Percentiles rank a stretch among this genome's conserved stretches.
Conservation (phyloP, 2,888 invertebrate species). For the Pollenia griseotomentosa region DNA sequence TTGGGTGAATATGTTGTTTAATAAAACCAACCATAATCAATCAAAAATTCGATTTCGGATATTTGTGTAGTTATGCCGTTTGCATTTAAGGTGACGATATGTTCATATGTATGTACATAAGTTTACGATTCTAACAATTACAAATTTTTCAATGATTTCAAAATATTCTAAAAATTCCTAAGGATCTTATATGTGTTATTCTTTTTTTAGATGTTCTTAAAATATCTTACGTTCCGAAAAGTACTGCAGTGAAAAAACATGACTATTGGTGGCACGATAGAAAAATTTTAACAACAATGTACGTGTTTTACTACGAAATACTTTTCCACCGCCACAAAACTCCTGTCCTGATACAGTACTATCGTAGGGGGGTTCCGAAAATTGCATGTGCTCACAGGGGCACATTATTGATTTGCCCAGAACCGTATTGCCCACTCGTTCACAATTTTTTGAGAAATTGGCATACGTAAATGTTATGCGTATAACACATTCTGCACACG, state of each 20-base stretch:
- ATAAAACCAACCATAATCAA: neutral
- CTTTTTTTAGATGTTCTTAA: slow-evolving; percentile 37
- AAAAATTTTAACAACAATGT: slow-evolving; percentile 86
- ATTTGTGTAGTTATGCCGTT: too few species aligned
- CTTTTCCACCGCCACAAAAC: slow-evolving; percentile 86
- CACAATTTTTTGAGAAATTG: slow-evolving; percentile 83
- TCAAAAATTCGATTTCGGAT: neutral
- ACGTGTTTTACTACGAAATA: slow-evolving; percentile 87
- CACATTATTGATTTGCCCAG: slow-evolving; percentile 81
- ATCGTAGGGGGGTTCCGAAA: slow-evolving; percentile 88
- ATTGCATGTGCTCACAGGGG: slow-evolving; percentile 87
- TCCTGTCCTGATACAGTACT: slow-evolving; percentile 86
- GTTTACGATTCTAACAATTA: too few species aligned
- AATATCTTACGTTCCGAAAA: slow-evolving; percentile 86
- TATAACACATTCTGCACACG: slow-evolving; percentile 89
- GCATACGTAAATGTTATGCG: slow-evolving; percentile 82
- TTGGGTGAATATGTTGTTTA: neutral
- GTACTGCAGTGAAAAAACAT: slow-evolving; percentile 88
- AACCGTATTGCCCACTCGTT: slow-evolving; percentile 78
- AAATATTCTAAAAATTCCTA: neutral
- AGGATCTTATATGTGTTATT: slow-evolving; percentile 14
- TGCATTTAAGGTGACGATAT: too few species aligned
- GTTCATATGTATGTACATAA: too few species aligned
- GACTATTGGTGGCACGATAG: slow-evolving; percentile 86
- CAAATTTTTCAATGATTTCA: neutral